Conservation (phyloP, 1,140 invertebrate genomes). For the Drosophila yakuba region DNA sequence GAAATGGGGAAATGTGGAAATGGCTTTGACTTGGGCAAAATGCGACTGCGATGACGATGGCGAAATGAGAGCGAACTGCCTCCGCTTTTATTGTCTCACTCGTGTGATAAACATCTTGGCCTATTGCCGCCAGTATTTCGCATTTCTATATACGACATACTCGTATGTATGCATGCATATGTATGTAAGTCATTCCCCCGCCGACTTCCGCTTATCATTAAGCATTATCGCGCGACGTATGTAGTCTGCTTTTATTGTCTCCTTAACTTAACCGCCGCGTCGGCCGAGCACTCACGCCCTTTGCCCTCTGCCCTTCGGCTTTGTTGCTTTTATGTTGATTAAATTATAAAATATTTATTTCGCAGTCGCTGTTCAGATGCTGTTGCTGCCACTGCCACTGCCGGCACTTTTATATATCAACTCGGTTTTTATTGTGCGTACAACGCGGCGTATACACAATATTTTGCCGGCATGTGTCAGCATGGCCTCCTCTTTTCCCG, state of each 20-base stretch:
- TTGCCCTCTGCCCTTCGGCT: slow-evolving; percentile 56
- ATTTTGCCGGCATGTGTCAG: slow-evolving; percentile 43
- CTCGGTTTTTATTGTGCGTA: slow-evolving; percentile 61
- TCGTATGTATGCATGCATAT: too few species aligned
- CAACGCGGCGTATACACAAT: slow-evolving; percentile 61
- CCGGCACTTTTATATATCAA: slow-evolving; percentile 50
- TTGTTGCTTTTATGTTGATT: slow-evolving; percentile 84
- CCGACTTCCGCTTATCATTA: slow-evolving; percentile 69
- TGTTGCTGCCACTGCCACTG: slow-evolving; percentile 1
- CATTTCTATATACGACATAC: not conserved
- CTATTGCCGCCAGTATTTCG: slow-evolving; percentile 76
- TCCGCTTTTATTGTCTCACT: slow-evolving; percentile 80
- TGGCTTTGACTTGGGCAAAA: slow-evolving; percentile 3
- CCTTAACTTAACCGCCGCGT: slow-evolving; percentile 46
- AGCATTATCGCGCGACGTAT: slow-evolving; percentile 74
- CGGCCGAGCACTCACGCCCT: slow-evolving; percentile 27
- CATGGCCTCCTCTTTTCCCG: not conserved
- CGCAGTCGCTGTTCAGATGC: slow-evolving; percentile 30
- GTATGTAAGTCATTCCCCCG: not conserved
- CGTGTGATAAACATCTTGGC: slow-evolving; percentile 80
- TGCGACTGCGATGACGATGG: not conserved
- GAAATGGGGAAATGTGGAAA: not conserved
- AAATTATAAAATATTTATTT: slow-evolving; percentile 83
- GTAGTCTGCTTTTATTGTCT: slow-evolving; percentile 68
- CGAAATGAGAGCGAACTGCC: slow-evolving; percentile 47